Conservation (phyloP, 1,140 invertebrate genomes). For the Probaryconus sp. region DNA sequence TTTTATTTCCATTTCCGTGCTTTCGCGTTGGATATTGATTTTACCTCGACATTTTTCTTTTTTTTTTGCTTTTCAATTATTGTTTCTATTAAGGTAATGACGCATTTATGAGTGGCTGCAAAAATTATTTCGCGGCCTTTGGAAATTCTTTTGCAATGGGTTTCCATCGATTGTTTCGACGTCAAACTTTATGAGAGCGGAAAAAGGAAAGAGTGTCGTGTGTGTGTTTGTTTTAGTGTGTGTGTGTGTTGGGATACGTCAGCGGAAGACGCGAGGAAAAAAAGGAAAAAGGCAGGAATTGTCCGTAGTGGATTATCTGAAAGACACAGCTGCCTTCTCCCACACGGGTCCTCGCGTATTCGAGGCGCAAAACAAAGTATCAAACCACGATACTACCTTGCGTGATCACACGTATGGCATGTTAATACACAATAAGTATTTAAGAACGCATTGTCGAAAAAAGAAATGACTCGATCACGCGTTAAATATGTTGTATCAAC, state of each 20-base stretch:
- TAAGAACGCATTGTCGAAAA: conserved; percentile 64
- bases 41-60: too few species aligned
- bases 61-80: not conserved
- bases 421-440: conserved; percentile 75
- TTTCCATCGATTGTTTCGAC: too few species aligned
- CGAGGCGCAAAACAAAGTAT: conserved; percentile 63
- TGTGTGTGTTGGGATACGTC: too few species aligned
- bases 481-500: conserved; percentile 48
- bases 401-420: conserved; percentile 74
- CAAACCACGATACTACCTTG: conserved; percentile 68
- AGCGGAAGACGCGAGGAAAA: conserved; percentile 38
- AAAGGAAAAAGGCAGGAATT: conserved; percentile 53
- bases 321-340: conserved; percentile 72
- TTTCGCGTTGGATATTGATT: too few species aligned
- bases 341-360: conserved; percentile 67
- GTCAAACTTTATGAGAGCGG: too few species aligned
- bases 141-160: too few species aligned
- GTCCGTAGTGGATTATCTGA: conserved; percentile 66
- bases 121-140: too few species aligned
- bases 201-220: conserved; percentile 37
- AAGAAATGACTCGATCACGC: conserved; percentile 47
- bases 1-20: conserved; percentile 20
- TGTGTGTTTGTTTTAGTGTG: too few species aligned
- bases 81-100: too few species aligned
- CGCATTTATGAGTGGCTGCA: too few species aligned